These are phyloP conservation scores for Oncopodura yosiiana DNA, from an alignment of 1,140 invertebrate genomes.

Conservation along the genomic window DNA sequence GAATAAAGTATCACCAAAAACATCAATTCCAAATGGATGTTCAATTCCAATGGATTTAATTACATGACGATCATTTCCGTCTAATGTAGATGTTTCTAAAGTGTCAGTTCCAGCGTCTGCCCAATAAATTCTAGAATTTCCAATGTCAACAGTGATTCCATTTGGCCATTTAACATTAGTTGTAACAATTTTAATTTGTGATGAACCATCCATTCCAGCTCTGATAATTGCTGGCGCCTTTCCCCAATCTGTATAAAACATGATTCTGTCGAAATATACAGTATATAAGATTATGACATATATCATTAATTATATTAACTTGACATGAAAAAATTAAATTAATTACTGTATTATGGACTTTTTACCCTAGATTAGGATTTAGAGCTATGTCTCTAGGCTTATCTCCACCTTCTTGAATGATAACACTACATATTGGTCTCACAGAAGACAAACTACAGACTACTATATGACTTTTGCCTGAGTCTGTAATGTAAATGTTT, in stretches of 20 bases:
- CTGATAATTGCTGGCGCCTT: conserved; percentile 57
- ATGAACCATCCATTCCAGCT: conserved; percentile 73
- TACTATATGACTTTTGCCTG: conserved; percentile 56
- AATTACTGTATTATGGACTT: no score
- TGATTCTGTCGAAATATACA: no score
- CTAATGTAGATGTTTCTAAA: conserved; percentile 70
- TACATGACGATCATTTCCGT: conserved; percentile 56
- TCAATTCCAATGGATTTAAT: conserved; percentile 32
- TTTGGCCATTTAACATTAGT: conserved; percentile 54
- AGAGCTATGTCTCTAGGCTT: conserved; percentile 40
- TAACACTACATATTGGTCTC: conserved; percentile 51
- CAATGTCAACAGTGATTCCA: conserved; percentile 45
- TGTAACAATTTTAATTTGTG: conserved; percentile 53
- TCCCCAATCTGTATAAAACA: conserved; percentile 84
- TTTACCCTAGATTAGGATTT: conserved; percentile 39
- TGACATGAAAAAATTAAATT: no score
- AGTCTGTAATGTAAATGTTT: conserved; percentile 73
- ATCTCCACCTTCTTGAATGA: conserved; percentile 39
- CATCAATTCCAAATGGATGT: conserved; percentile 69
- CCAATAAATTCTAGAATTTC: conserved; percentile 62
- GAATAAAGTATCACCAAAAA: conserved; percentile 78
- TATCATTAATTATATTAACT: neutral
- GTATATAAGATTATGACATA: neutral
- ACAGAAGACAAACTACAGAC: conserved; percentile 59
- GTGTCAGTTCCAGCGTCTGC: conserved; percentile 67